Evolutionary conservation across 2,113 vertebrate genomes (phyloP).

Genomic region (Oplegnathus fasciatus): DNA sequence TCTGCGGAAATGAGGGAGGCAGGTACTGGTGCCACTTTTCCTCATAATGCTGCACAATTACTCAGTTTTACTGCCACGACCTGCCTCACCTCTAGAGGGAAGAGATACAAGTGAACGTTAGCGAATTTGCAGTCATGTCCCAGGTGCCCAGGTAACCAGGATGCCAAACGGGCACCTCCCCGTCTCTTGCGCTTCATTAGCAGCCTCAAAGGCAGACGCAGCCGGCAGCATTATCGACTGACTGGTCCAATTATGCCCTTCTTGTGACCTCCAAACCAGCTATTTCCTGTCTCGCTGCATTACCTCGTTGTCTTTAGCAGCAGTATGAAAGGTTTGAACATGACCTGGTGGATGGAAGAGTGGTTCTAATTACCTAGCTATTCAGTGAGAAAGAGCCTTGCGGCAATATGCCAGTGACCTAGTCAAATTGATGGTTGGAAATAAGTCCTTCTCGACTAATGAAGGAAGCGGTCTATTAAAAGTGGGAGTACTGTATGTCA

Average conservation of each 20-base stretch:
- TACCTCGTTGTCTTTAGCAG: slow-evolving; percentile 63
- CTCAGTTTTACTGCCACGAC: slow-evolving; percentile 58
- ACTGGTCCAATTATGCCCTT: slow-evolving; percentile 70
- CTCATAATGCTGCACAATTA: slow-evolving; percentile 63
- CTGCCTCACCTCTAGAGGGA: slow-evolving; percentile 50
- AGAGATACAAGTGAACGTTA: slow-evolving; percentile 27
- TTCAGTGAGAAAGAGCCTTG: slow-evolving; percentile 43
- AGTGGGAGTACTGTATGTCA: background rate
- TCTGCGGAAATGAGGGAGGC: slow-evolving; percentile 59
- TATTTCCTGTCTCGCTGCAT: slow-evolving; percentile 67
- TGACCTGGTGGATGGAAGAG: slow-evolving; percentile 54
- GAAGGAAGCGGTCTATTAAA: slow-evolving; percentile 46
- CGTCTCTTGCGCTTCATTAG: slow-evolving; percentile 71
- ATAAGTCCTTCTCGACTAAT: slow-evolving; percentile 42
- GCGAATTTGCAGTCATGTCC: slow-evolving; percentile 42
- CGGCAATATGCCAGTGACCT: slow-evolving; percentile 44
- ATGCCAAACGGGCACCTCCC: slow-evolving; percentile 50
- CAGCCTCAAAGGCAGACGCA: slow-evolving; percentile 67
- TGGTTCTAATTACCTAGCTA: slow-evolving; percentile 64
- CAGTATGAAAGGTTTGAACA: slow-evolving; percentile 60
- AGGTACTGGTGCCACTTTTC: slow-evolving; percentile 55
- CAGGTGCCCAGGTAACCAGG: slow-evolving; percentile 59
- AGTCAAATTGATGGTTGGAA: slow-evolving; percentile 58
- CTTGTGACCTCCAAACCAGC: slow-evolving; percentile 70
- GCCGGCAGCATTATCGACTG: slow-evolving; percentile 69